A percentile compares a stretch with the other conserved stretches of the same genome.
phyloP scores from a whole-genome alignment of 1,140 invertebrate species.

The Cyphomyrmex costatus region DNA sequence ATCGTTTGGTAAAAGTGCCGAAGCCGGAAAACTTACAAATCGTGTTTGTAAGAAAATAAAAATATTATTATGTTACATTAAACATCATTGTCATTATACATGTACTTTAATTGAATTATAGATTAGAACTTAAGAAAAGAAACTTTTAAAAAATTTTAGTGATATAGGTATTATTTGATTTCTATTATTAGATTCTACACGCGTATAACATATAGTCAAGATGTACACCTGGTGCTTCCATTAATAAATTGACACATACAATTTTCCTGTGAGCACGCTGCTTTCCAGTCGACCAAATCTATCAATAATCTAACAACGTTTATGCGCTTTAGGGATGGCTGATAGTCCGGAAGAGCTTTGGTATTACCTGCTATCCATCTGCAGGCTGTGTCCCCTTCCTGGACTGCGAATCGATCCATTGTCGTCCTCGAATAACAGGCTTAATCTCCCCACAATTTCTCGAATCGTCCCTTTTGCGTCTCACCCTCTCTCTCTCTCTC shows the following conservation, averaged over 20 bases:
- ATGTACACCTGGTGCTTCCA: background rate
- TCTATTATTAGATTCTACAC: constrained; percentile 19
- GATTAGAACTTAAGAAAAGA: background rate
- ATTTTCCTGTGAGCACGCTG: background rate
- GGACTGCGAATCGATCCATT: constrained; percentile 74
- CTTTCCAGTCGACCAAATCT: constrained; percentile 38
- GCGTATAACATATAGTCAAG: background rate
- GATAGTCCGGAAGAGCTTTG: constrained; percentile 45
- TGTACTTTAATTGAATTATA: constrained; percentile 11
- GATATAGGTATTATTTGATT: background rate
- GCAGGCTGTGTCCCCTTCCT: constrained; percentile 68
- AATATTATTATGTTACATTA: background rate
- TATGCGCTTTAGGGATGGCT: constrained; percentile 43
- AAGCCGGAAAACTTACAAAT: background rate
- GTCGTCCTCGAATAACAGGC: constrained; percentile 80
- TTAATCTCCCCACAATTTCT: constrained; percentile 81
- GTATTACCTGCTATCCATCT: constrained; percentile 71
- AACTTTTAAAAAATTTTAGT: background rate
- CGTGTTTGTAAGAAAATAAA: background rate
- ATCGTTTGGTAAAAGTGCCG: background rate
- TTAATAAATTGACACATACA: constrained; percentile 49
- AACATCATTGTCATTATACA: background rate
- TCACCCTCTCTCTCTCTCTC: constrained; percentile 21
- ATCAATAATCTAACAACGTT: constrained; percentile 53
- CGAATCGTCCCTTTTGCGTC: constrained; percentile 71